These are phyloP conservation scores for Apodemia zela DNA, from an alignment of 2,888 invertebrate species.

Conservation along the genomic window DNA sequence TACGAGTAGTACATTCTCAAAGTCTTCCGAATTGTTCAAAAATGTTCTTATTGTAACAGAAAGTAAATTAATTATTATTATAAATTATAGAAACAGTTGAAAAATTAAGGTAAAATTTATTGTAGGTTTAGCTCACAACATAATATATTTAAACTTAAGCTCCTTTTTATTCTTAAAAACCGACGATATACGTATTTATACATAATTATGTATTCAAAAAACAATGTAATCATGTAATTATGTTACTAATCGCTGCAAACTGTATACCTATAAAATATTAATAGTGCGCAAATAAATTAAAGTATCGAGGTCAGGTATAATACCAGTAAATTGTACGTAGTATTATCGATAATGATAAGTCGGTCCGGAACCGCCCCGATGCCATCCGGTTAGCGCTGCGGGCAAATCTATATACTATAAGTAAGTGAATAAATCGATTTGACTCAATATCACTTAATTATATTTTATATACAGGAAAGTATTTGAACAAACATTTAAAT, in stretches of 20 bases:
- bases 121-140: no score
- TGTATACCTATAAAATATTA: constrained; percentile 1
- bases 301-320: constrained; percentile 12
- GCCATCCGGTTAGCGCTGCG: constrained; percentile 47
- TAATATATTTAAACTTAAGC: no score
- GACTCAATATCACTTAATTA: constrained; percentile 32
- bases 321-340: constrained; percentile 33
- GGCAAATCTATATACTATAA: constrained; percentile 41
- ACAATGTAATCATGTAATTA: no score
- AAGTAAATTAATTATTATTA: no score
- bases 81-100: no score
- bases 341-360: constrained; percentile 71
- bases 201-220: no score
- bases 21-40: no score
- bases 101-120: no score
- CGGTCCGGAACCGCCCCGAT: constrained; percentile 37
- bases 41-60: no score
- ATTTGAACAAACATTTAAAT: not conserved
- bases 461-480: constrained; percentile 31
- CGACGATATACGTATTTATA: no score
- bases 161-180: no score
- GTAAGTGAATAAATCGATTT: constrained; percentile 1
- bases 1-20: no score
- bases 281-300: constrained; percentile 5
- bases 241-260: not conserved